A percentile compares a stretch with the other conserved stretches of the same genome.
Conservation (phyloP, 2,797 vertebrate genomes). For the Hydrolagus colliei region DNA sequence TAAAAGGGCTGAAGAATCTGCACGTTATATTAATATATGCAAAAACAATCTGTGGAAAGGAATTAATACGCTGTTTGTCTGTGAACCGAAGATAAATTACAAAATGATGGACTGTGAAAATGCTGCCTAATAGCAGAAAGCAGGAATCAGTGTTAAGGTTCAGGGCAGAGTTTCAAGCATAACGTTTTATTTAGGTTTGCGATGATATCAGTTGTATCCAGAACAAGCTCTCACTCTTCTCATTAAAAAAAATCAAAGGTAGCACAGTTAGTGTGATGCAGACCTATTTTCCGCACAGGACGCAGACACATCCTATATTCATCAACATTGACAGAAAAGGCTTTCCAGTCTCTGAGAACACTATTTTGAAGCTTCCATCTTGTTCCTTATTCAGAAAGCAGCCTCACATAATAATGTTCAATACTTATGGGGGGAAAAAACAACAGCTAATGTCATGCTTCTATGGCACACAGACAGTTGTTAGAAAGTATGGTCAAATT, state of each 20-base stretch:
- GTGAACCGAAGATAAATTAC: conserved; percentile 8
- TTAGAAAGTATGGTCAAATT: background rate
- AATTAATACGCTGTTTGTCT: conserved; percentile 18
- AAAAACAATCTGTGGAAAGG: conserved; percentile 20
- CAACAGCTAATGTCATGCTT: background rate
- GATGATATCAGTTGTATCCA: background rate
- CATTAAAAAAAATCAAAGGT: conserved; percentile 10
- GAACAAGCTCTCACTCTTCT: background rate
- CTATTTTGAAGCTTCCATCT: too few relatives aligned
- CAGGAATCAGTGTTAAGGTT: conserved; percentile 6
- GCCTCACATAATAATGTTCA: background rate
- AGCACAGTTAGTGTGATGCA: background rate
- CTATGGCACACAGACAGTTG: background rate
- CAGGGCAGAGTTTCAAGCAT: background rate
- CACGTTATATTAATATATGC: conserved; percentile 11
- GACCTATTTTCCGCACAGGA: background rate
- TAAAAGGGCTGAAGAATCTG: background rate
- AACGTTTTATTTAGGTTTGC: background rate
- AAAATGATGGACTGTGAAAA: background rate
- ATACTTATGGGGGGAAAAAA: background rate
- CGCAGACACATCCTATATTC: background rate
- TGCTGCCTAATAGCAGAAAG: background rate
- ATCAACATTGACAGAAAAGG: background rate
- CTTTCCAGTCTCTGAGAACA: background rate
- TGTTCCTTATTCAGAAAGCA: background rate